Conservation (phyloP, 2,888 invertebrate genomes). For the Julus scandinavius region DNA sequence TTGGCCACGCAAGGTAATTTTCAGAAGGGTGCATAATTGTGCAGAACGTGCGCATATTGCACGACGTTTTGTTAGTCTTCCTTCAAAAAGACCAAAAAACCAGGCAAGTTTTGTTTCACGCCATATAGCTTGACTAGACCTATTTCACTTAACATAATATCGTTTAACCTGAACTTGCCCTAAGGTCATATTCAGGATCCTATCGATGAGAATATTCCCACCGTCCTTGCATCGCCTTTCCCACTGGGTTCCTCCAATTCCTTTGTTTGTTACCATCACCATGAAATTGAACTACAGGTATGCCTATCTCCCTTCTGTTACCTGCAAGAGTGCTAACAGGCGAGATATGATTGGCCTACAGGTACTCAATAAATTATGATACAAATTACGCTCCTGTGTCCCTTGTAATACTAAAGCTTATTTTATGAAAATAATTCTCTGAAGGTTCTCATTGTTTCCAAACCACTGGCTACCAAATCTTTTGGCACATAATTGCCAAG, state of each 20-base stretch:
- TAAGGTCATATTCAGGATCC: not conserved
- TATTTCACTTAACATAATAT: not conserved
- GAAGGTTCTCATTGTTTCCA: too few relatives aligned
- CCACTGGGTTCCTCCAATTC: constrained; percentile 19
- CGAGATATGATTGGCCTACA: not conserved
- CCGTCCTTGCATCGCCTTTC: constrained; percentile 31
- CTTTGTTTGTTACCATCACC: constrained; percentile 14
- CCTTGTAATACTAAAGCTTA: not conserved
- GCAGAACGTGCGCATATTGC: not conserved
- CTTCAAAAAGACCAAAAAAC: not conserved
- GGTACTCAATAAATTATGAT: constrained; percentile 8
- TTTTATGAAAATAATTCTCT: not conserved
- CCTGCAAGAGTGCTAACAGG: not conserved
- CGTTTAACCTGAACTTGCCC: not conserved
- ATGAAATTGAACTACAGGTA: constrained; percentile 36
- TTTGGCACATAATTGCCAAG: too few relatives aligned
- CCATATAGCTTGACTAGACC: not conserved
- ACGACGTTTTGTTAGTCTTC: not conserved
- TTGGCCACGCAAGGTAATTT: not conserved
- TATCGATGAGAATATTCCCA: constrained; percentile 38
- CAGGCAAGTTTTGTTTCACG: not conserved
- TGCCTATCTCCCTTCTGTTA: constrained; percentile 17
- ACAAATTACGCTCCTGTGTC: not conserved
- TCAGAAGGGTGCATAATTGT: not conserved
- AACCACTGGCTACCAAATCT: too few relatives aligned